Base-by-base conservation (phyloP, 2,888 invertebrate genomes). In the Tenthredo notha region DNA sequence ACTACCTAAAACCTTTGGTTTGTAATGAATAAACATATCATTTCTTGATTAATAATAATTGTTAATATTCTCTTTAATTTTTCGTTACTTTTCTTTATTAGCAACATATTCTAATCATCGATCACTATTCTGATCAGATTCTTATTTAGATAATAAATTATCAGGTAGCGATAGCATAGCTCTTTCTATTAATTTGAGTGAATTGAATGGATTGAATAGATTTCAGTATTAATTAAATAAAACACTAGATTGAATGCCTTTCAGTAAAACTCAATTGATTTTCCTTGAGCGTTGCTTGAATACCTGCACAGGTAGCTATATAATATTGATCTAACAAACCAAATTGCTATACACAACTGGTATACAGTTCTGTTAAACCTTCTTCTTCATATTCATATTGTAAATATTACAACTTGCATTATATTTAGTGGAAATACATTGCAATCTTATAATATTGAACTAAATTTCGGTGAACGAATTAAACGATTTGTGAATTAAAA, bases 251-350 rank as follows among this genome's bases (percentile, higher is more conserved):
- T 33, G n/a, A 25, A 50, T 50, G 50, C n/a, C 25, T 77, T 50
- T 77, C n/a, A 77, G 21, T 7, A 50, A 33, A 50, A 58, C 37
- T 37, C 37, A 37, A 78, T 78, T 78, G 58, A 78, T 78, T 78
- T 78, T 37, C 40, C 21, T 7, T 18, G 2, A 29, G 18, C 1
- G 37, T 58, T 78, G 37, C 78, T 78, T n/a, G 61, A 78, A 78
- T 58, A 21, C 37, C 78, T 77, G 43, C 54, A n/a, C n/a, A 54
- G 54, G n/a, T 54, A 54, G 54, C n/a, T 54, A 9, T 29, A 50
- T 18, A 9, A n/a, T 77, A 78, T 78, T 78, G 78, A 78, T 78
- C 58, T 12, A 78, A 78, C 78, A 78, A 78, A 78, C 78, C 21
- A 15, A 47, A 78, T 78, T 78, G 58, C 78, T 58, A 21, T 40